Base-by-base conservation (phyloP, 2,888 invertebrate genomes). In the Ochropacha duplaris region DNA sequence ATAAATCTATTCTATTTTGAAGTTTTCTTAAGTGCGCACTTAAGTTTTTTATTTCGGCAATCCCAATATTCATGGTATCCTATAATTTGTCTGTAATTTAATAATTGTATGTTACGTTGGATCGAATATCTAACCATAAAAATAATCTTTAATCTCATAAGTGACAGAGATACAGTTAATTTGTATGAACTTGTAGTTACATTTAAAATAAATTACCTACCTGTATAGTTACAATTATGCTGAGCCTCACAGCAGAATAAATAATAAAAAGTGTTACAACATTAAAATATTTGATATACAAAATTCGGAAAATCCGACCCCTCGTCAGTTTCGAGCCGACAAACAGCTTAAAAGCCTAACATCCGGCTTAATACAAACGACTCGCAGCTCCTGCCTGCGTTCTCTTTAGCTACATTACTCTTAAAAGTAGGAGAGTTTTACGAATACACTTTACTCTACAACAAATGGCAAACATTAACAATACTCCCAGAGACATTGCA, bases 31-130 rank as follows among this genome's bases (percentile, higher is more conserved):
- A 56, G 44, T 12, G 22, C 57, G 36, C 55, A 44, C 6, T 44
- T 16, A 22, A 12, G 34, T 34, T 52, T 52, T 54, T 54, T 54
- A n/a, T n/a, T 39, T 22, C n/a, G 59, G 22, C 39, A 52, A 62
- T n/a, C 57, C 19, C 19, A 44, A 19, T 2, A 39, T 16, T 9
- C 62, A 69, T 61, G 65, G 57, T n/a, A 68, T 60, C 55, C 56
- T 59, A 62, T 58, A 56, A 69, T 70, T 70, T 64, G 62, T 64
- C 44, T 63, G 57, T 57, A 56, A 58, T 59, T 60, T 63, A 67
- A 62, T 67, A 62, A 62, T 59, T 58, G 61, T 56, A 54, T 28
- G 55, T 61, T 67, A 16, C 4, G 16, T n/a, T 2, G 28, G 8
- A 26, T 26, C 26, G 26, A 26, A 26, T 26, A 26, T 26, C 5